Evolutionary conservation across 2,888 invertebrate species (phyloP), one percentile per base, ranked within the genome.

Genomic region (Sarcophaga rosellei): DNA sequence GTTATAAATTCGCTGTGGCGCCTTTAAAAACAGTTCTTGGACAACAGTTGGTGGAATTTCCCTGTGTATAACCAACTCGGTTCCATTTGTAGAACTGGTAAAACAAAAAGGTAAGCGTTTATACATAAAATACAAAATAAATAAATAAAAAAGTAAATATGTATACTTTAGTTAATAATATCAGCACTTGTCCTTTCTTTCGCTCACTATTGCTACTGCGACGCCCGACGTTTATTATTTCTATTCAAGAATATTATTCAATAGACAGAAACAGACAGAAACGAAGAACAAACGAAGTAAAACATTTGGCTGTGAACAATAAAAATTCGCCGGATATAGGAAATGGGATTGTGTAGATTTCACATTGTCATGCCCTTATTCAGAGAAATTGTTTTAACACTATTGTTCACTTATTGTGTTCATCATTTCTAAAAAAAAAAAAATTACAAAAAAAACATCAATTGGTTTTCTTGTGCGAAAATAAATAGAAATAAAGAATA

Each of bases 311-410:
- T 20, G 21, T 15, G 3, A 61, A 61, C 21, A 20, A 17, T 17
- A 61, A 0, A 81, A 73, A 66, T 74, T 57, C 69, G 65, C 86
- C 86, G 86, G 86, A 86, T 86, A 63, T 78, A 81, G 86, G 84
- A 84, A 81, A 84, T 86, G 65, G 70, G 70, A 79, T 85, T 82
- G 75, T 72, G 44, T 79, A 23, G 77, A 81, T 74, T 77, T 69
- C 74, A 78, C 69, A 86, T 78, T 75, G 69, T 81, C 68, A 74
- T 74, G 84, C 73, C 86, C 57, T 63, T 69, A 44, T 65, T 79
- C 62, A 69, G 5, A 17, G 17, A 53, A 79, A 69, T 81, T 70
- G 53, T 73, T 72, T 81, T 78, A 86, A 68, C 84, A 82, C 62
- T 72, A 66, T 82, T 63, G 53, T 75, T 86, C 86, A 53, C 80